phyloP scores from a whole-genome alignment of 2,113 vertebrate genomes.

The Paramormyrops kingsleyae region DNA sequence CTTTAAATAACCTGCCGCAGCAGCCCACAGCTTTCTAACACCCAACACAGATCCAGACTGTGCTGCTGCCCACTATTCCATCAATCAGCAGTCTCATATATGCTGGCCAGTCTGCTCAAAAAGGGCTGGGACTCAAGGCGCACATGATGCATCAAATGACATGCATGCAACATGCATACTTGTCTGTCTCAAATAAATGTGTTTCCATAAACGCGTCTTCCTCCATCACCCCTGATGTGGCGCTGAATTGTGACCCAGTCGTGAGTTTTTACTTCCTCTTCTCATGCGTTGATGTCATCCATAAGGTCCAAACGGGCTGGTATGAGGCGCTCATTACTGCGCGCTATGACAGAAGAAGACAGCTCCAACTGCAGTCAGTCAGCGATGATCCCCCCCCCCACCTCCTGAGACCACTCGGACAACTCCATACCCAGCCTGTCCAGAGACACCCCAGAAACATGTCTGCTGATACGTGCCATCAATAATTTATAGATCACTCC shows the following conservation, averaged over 20 bases:
- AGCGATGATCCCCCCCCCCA: neutral
- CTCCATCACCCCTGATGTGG: neutral
- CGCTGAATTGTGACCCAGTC: neutral
- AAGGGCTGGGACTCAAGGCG: neutral
- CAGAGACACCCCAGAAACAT: conserved; percentile 3
- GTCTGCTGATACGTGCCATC: conserved; percentile 32
- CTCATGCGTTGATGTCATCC: neutral
- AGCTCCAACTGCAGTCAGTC: neutral
- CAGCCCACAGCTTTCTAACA: neutral
- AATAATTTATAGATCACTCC: conserved; percentile 34
- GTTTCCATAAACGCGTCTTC: neutral
- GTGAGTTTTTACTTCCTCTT: neutral
- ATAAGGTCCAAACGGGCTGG: neutral
- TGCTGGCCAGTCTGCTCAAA: neutral
- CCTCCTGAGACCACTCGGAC: neutral
- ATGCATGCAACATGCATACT: neutral
- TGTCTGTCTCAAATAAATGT: neutral
- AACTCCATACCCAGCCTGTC: neutral
- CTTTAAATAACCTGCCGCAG: neutral
- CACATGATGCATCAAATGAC: neutral
- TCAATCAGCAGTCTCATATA: neutral
- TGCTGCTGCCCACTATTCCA: neutral
- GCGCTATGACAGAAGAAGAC: neutral
- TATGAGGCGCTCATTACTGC: neutral
- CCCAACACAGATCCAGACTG: neutral